Base-by-base conservation (phyloP, 1,140 invertebrate genomes). In the Sycophaga agraensis region DNA sequence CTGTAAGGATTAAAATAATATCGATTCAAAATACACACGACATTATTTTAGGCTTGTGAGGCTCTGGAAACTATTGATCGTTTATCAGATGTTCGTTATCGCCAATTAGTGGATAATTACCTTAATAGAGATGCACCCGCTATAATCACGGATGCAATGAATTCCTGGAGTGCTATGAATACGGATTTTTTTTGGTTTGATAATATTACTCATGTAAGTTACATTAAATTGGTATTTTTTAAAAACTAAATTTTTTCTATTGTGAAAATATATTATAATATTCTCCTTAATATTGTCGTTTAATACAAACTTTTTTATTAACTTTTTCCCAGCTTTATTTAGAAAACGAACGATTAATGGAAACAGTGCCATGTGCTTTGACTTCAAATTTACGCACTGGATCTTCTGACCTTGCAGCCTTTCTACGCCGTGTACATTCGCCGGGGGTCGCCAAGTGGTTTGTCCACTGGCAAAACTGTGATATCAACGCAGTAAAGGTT, bases 401-500 rank as follows among this genome's bases (percentile, higher is more conserved):
- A 2, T 84, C 85, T 0, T 85, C 85, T 61, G 87, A 89, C 66
- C 75, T 89, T n/a, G 82, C 85, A 26, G 83, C 84, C 19, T 85
- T 91, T 64, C 78, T 91, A 1, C 84, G 84, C 24, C 83, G 85
- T 31, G 85, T 89, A 2, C 84, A 86, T 39, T 85, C 84, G 26
- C 85, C 84, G 0, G 83, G 87, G 40, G 84, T 89, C 12, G 84
- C 86, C 0, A 87, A 86, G 65, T 93, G 89, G 87, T 94, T 91
- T 73, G 86, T 91, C 2, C 90, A 92, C 68, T 93, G 91, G 85
- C 90, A 92, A 78, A 93, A 93, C 72, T 94, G 92, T 70, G 88
- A 91, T 61, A 87, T 88, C 22, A 82, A 86, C 55, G 88, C 88
- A 0, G 89, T 91, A 0, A 91, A 91, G 73, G 85, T 85, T 0